Conservation (phyloP, 1,140 invertebrate genomes). For the Bursaphelenchus mucronatus region DNA sequence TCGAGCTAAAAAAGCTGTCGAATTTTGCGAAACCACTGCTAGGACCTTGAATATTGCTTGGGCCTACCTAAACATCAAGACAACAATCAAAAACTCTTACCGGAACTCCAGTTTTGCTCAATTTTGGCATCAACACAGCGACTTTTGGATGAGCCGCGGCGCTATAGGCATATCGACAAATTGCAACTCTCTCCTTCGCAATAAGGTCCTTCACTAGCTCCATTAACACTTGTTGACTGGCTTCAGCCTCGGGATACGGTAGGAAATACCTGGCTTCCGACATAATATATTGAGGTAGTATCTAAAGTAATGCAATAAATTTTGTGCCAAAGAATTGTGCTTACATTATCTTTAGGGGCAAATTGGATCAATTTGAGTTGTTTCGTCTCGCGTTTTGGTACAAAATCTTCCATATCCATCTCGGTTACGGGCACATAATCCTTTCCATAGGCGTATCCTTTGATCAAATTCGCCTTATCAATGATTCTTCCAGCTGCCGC, state of each 20-base stretch:
- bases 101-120: slow-evolving; percentile 10
- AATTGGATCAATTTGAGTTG: slow-evolving; percentile 11
- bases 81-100: neutral
- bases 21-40: too few relatives aligned
- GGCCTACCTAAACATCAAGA: neutral
- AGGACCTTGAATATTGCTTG: too few relatives aligned
- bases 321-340: neutral
- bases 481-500: neutral
- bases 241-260: slow-evolving; percentile 3
- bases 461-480: slow-evolving; percentile 12
- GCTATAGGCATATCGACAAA: slow-evolving; percentile 25
- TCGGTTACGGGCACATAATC: slow-evolving; percentile 11
- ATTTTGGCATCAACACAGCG: slow-evolving; percentile 17
- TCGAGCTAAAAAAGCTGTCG: too few relatives aligned
- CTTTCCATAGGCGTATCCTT: slow-evolving; percentile 15
- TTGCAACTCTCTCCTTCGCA: slow-evolving; percentile 16
- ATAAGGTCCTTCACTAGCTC: slow-evolving; percentile 17
- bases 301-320: slow-evolving; percentile 11
- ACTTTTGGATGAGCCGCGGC: neutral
- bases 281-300: slow-evolving; percentile 22
- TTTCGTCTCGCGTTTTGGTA: neutral
- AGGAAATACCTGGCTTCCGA: slow-evolving; percentile 15
- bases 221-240: slow-evolving; percentile 15
- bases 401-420: slow-evolving; percentile 1
- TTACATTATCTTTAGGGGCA: slow-evolving; percentile 8